Evolutionary conservation across 2,888 invertebrate species (phyloP).

Genomic region (Steinernema scapterisci): DNA sequence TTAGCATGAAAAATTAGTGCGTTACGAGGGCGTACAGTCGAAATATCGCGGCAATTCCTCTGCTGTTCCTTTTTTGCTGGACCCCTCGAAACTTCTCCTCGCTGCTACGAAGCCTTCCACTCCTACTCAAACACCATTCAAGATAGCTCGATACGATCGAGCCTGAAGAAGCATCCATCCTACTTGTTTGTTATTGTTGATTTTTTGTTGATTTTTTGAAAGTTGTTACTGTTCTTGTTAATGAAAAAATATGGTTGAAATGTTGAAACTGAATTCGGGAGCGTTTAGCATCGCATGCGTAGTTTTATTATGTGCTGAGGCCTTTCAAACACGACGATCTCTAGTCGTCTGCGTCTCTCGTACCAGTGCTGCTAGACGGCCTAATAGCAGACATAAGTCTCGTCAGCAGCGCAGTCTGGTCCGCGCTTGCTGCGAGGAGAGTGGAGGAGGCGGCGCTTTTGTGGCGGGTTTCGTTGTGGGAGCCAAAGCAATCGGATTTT

Average conservation of each 20-base stretch:
- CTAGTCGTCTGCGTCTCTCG: constrained; percentile 7
- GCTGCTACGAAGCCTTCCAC: neutral
- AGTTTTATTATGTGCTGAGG: too few species aligned
- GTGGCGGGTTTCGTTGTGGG: neutral
- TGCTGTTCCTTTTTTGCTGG: neutral
- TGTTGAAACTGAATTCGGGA: neutral
- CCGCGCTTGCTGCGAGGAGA: too few species aligned
- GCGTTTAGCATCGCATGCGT: neutral
- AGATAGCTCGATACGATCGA: constrained; percentile 13
- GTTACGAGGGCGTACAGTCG: neutral
- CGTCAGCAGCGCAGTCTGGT: too few species aligned
- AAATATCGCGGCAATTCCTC: neutral
- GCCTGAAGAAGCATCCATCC: neutral
- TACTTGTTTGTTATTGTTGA: constrained; percentile 10
- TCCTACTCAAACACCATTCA: constrained; percentile 7
- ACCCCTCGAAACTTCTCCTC: neutral
- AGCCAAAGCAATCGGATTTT: neutral
- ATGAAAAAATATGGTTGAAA: neutral
- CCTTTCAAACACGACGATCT: neutral
- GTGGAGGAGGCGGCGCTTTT: too few species aligned
- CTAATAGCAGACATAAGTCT: too few species aligned
- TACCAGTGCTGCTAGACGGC: neutral
- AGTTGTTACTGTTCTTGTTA: neutral
- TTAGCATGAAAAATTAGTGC: neutral
- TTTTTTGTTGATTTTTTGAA: neutral